A percentile compares a stretch with the other conserved stretches of the same genome.
Evolutionary conservation across 2,113 vertebrate species (phyloP).

Genomic region (Takifugu flavidus): DNA sequence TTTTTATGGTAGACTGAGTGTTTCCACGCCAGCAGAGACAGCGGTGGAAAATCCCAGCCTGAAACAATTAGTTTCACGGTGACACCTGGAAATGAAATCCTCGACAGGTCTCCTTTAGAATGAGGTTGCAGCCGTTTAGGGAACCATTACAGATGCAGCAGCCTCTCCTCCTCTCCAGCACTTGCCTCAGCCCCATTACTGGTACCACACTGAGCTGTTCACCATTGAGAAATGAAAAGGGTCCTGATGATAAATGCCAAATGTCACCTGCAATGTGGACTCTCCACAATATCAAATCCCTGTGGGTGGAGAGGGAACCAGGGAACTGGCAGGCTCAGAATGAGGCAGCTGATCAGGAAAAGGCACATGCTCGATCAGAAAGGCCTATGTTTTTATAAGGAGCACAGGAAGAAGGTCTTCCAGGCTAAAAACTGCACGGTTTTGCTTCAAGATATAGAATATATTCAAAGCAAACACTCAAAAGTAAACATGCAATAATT

Average conservation of each 20-base stretch:
- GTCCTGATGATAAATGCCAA: constrained; percentile 41
- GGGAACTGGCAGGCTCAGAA: neutral
- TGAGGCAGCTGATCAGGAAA: constrained; percentile 12
- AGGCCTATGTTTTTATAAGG: neutral
- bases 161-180: constrained; percentile 5
- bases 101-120: constrained; percentile 31
- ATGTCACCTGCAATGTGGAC: constrained; percentile 27
- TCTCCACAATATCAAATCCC: constrained; percentile 34
- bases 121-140: constrained; percentile 31
- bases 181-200: constrained; percentile 28
- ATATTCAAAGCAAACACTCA: too few species aligned
- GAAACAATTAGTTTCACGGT: constrained; percentile 35
- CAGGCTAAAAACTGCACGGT: too few species aligned
- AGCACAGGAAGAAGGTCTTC: too few species aligned
- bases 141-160: constrained; percentile 35
- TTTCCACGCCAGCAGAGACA: neutral
- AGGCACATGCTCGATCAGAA: neutral
- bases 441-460: too few species aligned
- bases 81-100: constrained; percentile 32
- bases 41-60: constrained; percentile 17
- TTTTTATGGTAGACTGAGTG: too few species aligned
- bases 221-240: constrained; percentile 10
- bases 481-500: too few species aligned
- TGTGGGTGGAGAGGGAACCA: neutral
- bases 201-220: constrained; percentile 9